These are phyloP conservation scores for Pyrochroa serraticornis DNA, from an alignment of 2,888 invertebrate genomes.

Conservation along the genomic window DNA sequence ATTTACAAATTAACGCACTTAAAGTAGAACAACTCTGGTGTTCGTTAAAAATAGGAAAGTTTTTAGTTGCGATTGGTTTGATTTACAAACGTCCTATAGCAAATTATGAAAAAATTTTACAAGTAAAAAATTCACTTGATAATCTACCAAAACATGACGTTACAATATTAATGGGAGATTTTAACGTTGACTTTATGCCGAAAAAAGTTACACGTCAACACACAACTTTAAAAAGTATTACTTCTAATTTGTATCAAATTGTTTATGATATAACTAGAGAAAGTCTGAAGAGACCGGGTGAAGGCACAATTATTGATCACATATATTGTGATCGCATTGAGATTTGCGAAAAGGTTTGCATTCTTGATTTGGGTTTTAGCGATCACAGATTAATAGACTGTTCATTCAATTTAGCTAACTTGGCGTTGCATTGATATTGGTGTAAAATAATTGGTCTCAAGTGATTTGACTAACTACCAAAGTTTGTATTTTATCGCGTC, in stretches of 20 bases:
- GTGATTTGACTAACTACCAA: no score
- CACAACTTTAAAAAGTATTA: neutral
- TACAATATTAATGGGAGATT: neutral
- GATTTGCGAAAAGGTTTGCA: neutral
- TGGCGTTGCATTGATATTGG: no score
- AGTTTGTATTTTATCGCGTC: no score
- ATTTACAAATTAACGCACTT: neutral
- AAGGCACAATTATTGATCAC: neutral
- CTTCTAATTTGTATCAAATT: neutral
- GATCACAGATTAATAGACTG: neutral
- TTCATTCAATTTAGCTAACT: neutral
- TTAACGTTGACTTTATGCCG: neutral
- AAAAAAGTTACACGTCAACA: neutral
- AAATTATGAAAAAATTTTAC: neutral
- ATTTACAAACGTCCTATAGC: neutral
- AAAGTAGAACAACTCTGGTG: constrained; percentile 4
- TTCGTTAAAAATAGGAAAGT: neutral
- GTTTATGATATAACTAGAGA: neutral
- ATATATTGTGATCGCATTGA: neutral
- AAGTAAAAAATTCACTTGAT: neutral
- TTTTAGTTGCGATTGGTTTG: neutral
- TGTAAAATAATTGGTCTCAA: no score
- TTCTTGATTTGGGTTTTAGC: neutral
- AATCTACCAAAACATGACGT: neutral
- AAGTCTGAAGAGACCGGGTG: neutral